A percentile compares a stretch with the other conserved stretches of the same genome.
phyloP scores from a whole-genome alignment of 2,888 invertebrate genomes.

The Conops quadrifasciatus region DNA sequence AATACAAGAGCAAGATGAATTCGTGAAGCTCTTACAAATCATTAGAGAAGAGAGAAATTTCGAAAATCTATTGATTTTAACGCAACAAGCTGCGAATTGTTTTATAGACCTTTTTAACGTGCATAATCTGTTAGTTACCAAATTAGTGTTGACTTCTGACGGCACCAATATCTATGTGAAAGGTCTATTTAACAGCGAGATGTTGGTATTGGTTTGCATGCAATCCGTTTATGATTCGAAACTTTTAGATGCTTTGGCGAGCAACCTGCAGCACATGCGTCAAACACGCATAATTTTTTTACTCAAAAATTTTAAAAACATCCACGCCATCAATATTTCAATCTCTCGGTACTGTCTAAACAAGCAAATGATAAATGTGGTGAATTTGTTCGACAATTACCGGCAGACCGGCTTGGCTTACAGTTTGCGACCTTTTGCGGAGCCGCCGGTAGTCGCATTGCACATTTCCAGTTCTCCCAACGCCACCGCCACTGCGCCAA shows the following conservation, averaged over 20 bases:
- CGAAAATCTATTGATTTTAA: constrained; percentile 14
- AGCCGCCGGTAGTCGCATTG: constrained; percentile 14
- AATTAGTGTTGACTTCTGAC: constrained; percentile 1
- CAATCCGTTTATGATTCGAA: neutral
- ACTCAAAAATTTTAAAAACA: neutral
- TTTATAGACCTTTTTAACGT: neutral
- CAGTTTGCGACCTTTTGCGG: constrained; percentile 33
- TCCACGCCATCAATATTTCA: neutral
- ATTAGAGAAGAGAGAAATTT: constrained; percentile 22
- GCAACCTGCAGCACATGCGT: constrained; percentile 35
- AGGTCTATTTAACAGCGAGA: too few species aligned
- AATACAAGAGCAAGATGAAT: neutral
- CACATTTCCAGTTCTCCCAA: neutral
- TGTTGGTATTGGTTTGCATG: too few species aligned
- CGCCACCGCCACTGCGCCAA: neutral
- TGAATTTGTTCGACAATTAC: constrained; percentile 31
- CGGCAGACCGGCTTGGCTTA: constrained; percentile 12
- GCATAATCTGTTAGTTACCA: neutral
- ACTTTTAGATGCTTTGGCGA: too few species aligned
- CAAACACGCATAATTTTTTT: constrained; percentile 28
- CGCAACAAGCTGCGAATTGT: constrained; percentile 28
- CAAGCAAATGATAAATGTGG: constrained; percentile 27
- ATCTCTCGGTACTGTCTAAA: constrained; percentile 1
- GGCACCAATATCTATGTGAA: neutral
- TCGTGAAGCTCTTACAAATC: constrained; percentile 1